Evolutionary conservation across 1,140 invertebrate species (phyloP).

Genomic region (Phthorimaea operculella): DNA sequence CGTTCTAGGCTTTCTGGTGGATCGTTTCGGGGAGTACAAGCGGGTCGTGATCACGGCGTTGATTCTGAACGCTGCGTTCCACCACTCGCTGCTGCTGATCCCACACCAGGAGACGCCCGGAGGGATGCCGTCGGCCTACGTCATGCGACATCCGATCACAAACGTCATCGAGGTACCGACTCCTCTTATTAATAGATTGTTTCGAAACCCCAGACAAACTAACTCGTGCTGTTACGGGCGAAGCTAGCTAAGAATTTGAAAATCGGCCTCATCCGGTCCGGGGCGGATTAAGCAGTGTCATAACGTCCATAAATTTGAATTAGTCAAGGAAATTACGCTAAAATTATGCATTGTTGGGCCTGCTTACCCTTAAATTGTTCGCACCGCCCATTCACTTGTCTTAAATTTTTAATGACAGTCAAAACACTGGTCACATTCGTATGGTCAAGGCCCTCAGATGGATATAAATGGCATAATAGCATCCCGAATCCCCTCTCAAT

Average conservation of each 20-base stretch:
- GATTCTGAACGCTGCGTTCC: constrained; percentile 76
- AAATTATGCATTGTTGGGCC: constrained; percentile 38
- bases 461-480: constrained; percentile 5
- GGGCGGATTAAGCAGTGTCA: constrained; percentile 62
- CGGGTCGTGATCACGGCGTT: constrained; percentile 79
- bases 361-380: constrained; percentile 16
- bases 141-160: constrained; percentile 75
- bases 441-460: constrained; percentile 5
- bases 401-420: constrained; percentile 4
- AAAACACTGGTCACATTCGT: background rate
- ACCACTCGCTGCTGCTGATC: constrained; percentile 78
- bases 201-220: constrained; percentile 31
- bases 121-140: constrained; percentile 75
- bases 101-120: constrained; percentile 80
- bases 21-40: constrained; percentile 85
- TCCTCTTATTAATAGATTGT: constrained; percentile 18
- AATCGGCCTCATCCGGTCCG: constrained; percentile 65
- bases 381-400: background rate
- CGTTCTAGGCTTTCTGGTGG: constrained; percentile 78
- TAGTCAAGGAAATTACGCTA: constrained; percentile 50
- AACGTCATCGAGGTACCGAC: constrained; percentile 72
- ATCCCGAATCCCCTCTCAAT: constrained; percentile 3
- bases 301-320: constrained; percentile 51
- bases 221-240: constrained; percentile 41
- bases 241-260: constrained; percentile 64